Evolutionary conservation across 2,797 vertebrate genomes (phyloP).

Genomic region (Chaunax sp.): DNA sequence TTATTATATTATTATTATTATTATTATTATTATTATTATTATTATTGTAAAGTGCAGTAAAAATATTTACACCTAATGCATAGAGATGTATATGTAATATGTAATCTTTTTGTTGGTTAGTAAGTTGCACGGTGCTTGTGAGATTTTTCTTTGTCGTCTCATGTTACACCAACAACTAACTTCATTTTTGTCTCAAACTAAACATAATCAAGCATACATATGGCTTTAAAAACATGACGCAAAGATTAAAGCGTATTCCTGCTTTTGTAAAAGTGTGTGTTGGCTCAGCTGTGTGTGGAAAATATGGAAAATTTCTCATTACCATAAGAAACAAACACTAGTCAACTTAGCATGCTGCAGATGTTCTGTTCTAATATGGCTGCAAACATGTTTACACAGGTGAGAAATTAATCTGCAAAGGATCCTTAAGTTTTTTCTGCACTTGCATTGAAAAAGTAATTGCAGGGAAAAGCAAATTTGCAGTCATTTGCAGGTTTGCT

Average conservation of each 20-base stretch:
- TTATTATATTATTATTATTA: too few relatives aligned
- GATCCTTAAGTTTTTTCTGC: conserved; percentile 19
- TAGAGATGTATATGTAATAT: too few relatives aligned
- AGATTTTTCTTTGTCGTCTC: too few relatives aligned
- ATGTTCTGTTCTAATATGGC: conserved; percentile 2
- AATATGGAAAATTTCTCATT: conserved; percentile 37
- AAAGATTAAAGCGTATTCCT: neutral
- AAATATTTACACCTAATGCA: too few relatives aligned
- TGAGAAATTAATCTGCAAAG: conserved; percentile 36
- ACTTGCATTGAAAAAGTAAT: conserved; percentile 16
- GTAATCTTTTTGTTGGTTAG: too few relatives aligned
- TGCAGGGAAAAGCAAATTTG: conserved; percentile 1
- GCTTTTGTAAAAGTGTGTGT: neutral
- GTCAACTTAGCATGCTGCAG: conserved; percentile 30
- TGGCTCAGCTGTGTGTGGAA: conserved; percentile 1
- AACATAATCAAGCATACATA: neutral
- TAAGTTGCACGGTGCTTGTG: too few relatives aligned
- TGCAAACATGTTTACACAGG: conserved; percentile 40
- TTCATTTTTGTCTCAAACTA: too few relatives aligned
- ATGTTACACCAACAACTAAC: too few relatives aligned
- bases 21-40: too few relatives aligned
- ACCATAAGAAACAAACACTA: conserved; percentile 28
- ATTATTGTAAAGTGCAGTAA: too few relatives aligned
- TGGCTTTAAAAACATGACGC: neutral
- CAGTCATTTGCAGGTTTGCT: conserved; percentile 10